Evolutionary conservation across 2,888 invertebrate species (phyloP).

Genomic region (Acutogordius australiensis): DNA sequence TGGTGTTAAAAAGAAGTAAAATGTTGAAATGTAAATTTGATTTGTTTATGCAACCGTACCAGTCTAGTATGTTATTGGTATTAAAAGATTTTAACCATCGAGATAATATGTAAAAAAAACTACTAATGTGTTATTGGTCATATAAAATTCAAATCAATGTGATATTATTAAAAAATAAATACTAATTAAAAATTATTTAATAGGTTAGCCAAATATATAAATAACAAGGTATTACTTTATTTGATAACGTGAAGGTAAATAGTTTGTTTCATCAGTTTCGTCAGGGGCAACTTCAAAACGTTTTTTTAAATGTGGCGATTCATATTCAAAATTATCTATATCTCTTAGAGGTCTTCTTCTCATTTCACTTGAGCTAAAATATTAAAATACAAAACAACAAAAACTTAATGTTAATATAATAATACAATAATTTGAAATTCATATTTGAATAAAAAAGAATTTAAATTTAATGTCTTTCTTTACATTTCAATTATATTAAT

Average conservation of each 20-base stretch:
- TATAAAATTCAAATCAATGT: background rate
- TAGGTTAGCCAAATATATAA: background rate
- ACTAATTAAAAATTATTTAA: too few species aligned
- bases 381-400: too few species aligned
- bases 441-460: too few species aligned
- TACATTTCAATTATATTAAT: too few species aligned
- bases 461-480: too few species aligned
- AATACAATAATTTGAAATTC: too few species aligned
- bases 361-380: background rate
- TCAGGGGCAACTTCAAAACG: background rate
- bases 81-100: too few species aligned
- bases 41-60: too few species aligned
- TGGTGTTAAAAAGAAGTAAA: background rate
- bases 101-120: too few species aligned
- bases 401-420: background rate
- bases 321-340: constrained; percentile 7
- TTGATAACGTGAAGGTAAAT: background rate
- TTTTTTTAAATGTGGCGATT: constrained; percentile 3
- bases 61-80: too few species aligned
- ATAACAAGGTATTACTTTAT: constrained; percentile 1
- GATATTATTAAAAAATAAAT: background rate
- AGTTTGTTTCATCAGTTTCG: background rate
- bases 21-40: too few species aligned
- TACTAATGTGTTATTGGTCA: too few species aligned
- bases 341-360: constrained; percentile 3